Percentiles rank a stretch among this genome's conserved stretches.
phyloP scores from a whole-genome alignment of 2,888 invertebrate genomes.

The Phorcus lineatus region DNA sequence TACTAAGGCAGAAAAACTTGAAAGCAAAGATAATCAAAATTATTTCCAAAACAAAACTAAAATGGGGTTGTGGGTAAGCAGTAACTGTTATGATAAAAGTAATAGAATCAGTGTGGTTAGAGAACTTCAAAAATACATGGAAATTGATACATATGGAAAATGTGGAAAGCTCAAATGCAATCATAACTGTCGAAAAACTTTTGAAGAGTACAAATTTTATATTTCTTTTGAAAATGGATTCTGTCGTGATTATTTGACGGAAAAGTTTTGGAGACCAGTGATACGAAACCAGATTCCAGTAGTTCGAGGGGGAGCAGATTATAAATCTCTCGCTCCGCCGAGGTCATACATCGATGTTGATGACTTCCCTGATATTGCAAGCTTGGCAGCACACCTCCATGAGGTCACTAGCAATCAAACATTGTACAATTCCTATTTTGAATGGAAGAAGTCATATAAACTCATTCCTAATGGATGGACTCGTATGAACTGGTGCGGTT shows the following conservation, averaged over 20 bases:
- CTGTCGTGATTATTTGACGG: slow-evolving; percentile 19
- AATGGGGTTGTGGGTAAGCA: slow-evolving; percentile 3
- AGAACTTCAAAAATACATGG: not conserved
- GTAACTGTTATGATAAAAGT: slow-evolving; percentile 9
- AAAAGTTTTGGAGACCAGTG: slow-evolving; percentile 19
- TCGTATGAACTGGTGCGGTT: slow-evolving; percentile 13
- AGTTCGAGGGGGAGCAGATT: slow-evolving; percentile 3
- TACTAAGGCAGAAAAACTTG: not conserved
- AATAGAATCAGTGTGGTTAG: not conserved
- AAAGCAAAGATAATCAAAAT: not conserved
- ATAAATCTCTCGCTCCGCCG: not conserved
- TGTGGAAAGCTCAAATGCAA: slow-evolving; percentile 4
- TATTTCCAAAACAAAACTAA: slow-evolving; percentile 22
- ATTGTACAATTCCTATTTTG: slow-evolving; percentile 22
- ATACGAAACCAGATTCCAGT: slow-evolving; percentile 18
- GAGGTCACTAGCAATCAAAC: not conserved
- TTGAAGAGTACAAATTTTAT: slow-evolving; percentile 11
- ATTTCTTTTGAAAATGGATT: slow-evolving; percentile 15
- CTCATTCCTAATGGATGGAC: slow-evolving; percentile 6
- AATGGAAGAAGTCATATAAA: slow-evolving; percentile 9
- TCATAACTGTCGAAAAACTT: not conserved
- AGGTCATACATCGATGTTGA: slow-evolving; percentile 2
- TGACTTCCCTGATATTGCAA: not conserved
- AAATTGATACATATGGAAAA: slow-evolving; percentile 17
- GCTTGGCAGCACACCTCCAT: not conserved